Evolutionary conservation across 2,113 vertebrate species (phyloP).

Genomic region (Tonatia bakeri): DNA sequence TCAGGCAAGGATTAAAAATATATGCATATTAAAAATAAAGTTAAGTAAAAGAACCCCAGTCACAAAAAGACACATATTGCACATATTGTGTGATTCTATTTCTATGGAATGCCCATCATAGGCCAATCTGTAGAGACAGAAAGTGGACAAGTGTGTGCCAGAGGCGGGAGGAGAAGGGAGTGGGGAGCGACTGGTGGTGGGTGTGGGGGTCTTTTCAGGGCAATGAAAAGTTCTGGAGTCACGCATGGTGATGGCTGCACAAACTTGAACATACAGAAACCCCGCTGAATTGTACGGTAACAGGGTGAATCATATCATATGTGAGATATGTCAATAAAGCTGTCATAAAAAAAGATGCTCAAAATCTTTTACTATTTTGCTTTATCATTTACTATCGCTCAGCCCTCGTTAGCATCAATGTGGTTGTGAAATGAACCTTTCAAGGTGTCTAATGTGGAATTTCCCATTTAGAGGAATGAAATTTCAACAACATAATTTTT

Average conservation of each 20-base stretch:
- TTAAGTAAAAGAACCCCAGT: neutral
- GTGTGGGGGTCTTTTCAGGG: neutral
- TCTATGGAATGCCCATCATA: neutral
- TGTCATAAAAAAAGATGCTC: neutral
- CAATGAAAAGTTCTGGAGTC: neutral
- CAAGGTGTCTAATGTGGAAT: neutral
- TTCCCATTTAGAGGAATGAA: neutral
- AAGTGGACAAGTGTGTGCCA: neutral
- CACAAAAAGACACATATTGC: neutral
- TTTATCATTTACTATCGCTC: neutral
- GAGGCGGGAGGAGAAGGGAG: neutral
- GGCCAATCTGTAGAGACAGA: neutral
- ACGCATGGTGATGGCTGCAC: neutral
- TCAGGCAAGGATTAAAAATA: too few species aligned
- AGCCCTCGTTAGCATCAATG: neutral
- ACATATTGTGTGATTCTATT: neutral
- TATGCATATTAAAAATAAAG: too few species aligned
- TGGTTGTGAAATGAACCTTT: neutral
- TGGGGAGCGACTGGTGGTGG: too few species aligned
- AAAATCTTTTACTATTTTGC: neutral
- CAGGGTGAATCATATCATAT: neutral
- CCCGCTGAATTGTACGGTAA: neutral
- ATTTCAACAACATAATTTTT: conserved; percentile 12
- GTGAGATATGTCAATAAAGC: neutral
- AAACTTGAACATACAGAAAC: neutral